Conservation (phyloP, 2,797 vertebrate genomes). For the Morelia viridis region DNA sequence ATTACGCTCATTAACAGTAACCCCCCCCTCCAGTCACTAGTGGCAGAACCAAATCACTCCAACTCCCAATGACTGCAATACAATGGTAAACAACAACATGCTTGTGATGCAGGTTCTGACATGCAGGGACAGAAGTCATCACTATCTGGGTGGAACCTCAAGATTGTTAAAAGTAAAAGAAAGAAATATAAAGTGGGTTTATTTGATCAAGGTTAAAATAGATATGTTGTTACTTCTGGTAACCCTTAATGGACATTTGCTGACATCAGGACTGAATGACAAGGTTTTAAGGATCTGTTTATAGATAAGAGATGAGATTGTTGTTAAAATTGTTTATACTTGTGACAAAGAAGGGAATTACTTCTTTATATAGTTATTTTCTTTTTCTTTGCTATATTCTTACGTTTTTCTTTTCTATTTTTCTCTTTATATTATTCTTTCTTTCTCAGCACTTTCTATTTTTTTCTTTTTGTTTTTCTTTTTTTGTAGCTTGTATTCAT, state of each 20-base stretch:
- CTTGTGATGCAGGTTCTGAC: no score
- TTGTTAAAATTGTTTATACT: background rate
- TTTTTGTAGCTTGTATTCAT: background rate
- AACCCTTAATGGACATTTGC: background rate
- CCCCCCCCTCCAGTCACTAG: no score
- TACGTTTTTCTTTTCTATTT: background rate
- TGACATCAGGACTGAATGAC: background rate
- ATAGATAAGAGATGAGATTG: background rate
- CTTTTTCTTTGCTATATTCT: background rate
- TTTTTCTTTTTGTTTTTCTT: background rate
- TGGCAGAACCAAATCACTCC: no score
- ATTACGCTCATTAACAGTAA: no score
- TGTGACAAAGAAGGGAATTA: background rate
- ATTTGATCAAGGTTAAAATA: background rate
- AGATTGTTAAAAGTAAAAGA: background rate
- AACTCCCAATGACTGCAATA: no score
- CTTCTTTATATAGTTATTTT: background rate
- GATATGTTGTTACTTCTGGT: background rate
- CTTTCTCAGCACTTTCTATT: background rate
- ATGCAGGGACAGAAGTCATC: conserved; percentile 47
- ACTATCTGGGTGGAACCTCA: background rate
- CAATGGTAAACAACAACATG: no score
- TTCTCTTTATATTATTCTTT: background rate
- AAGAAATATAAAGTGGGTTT: background rate
- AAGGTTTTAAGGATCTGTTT: background rate